Conservation (phyloP, 2,888 invertebrate species). For the Orthosia gracilis region DNA sequence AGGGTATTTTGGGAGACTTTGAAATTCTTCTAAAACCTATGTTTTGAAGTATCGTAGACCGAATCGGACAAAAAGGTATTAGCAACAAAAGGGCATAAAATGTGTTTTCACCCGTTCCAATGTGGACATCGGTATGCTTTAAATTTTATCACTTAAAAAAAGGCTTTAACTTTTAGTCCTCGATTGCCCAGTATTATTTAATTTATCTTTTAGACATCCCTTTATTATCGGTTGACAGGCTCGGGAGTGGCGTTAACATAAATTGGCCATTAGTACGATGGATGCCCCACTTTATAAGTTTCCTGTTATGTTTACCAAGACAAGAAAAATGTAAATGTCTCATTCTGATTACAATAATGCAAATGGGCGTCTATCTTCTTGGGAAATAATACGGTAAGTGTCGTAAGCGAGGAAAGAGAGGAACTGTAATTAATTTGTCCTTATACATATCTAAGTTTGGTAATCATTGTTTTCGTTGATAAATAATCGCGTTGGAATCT, state of each 20-base stretch:
- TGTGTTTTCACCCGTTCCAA: not conserved
- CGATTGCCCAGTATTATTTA: conserved; percentile 56
- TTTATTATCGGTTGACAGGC: conserved; percentile 55
- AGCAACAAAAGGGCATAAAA: not conserved
- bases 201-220: conserved; percentile 60
- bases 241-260: conserved; percentile 64
- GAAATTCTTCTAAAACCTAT: not conserved
- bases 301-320: conserved; percentile 56
- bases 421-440: conserved; percentile 12
- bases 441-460: not conserved
- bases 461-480: not conserved
- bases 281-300: conserved; percentile 62
- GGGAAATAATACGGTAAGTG: conserved; percentile 25
- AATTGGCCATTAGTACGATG: conserved; percentile 67
- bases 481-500: not conserved
- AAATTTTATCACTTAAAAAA: not conserved
- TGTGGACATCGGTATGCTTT: not conserved
- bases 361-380: conserved; percentile 44
- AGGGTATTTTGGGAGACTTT: not conserved
- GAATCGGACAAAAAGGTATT: not conserved
- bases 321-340: conserved; percentile 55
- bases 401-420: conserved; percentile 7
- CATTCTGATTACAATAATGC: conserved; percentile 53
- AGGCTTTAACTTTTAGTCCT: conserved; percentile 37
- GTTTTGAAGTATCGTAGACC: too few relatives aligned